A percentile compares a stretch with the other conserved stretches of the same genome.
These are phyloP conservation scores for Amia ocellicauda DNA, from an alignment of 2,113 vertebrate species.

Conservation along the genomic window DNA sequence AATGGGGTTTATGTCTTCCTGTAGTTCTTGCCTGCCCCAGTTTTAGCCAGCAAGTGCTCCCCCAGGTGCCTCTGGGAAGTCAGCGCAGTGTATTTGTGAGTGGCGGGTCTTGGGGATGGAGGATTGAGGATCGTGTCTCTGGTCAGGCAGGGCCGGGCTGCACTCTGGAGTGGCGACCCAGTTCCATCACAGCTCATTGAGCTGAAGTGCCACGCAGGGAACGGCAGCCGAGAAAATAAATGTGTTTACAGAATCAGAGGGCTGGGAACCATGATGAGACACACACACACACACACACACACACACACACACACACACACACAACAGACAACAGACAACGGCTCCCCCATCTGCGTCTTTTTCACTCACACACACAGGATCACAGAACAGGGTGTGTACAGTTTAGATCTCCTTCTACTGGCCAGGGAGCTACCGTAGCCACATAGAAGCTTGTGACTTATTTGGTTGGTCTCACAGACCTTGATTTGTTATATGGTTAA, in stretches of 20 bases:
- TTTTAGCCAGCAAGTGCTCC: slow-evolving; percentile 25
- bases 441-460: no score
- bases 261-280: neutral
- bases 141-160: slow-evolving; percentile 34
- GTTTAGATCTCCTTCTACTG: no score
- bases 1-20: no score
- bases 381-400: no score
- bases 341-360: neutral
- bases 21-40: neutral
- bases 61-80: slow-evolving; percentile 26
- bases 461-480: no score
- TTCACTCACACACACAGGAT: neutral
- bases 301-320: neutral
- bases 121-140: slow-evolving; percentile 27
- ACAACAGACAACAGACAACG: no score
- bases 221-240: slow-evolving; percentile 43
- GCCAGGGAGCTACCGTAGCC: no score
- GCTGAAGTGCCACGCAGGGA: slow-evolving; percentile 1
- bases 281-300: neutral
- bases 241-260: slow-evolving; percentile 28
- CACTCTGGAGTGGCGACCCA: slow-evolving; percentile 54
- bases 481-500: no score
- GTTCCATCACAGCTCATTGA: slow-evolving; percentile 62
- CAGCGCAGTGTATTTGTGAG: neutral
- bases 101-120: no score